Base-by-base conservation (phyloP, 2,113 vertebrate genomes). In the Scolopax mira region DNA sequence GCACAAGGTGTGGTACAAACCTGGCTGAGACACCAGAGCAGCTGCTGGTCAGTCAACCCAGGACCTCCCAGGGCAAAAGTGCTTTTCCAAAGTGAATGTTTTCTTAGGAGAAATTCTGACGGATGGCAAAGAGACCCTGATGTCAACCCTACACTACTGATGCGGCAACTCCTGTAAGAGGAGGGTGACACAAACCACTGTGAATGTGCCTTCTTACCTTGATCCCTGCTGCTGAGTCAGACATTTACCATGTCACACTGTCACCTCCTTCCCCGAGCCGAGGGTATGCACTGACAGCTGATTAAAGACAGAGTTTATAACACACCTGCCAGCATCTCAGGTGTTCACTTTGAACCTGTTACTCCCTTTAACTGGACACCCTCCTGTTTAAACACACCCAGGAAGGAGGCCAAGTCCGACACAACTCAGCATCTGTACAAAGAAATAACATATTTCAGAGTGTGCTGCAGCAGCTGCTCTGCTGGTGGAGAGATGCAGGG, bases 1-100 rank as follows among this genome's bases (percentile, higher is more conserved):
- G 67, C 39, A 37, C 0, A 0, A 51, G 39, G 37, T 39, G 27
- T 0, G 8, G 54, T 6, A 46, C 49, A 67, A 55, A 85, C 15
- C 64, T 3, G 27, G 24, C 52, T 39, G 62, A 52, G 48, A 48
- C 2, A 8, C 39, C 44, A 21, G 10, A 46, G 73, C 44, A 57
- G 67, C 64, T 42, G 72, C 54, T 67, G 28, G 62, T n/a, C 79
- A 41, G 79, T 1, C 65, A 84, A 4, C 13, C 28, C 78, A 61
- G 58, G 39, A n/a, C 25, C 58, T 62, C 46, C 48, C 28, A 52
- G 39, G 64, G 46, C 9, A 14, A 52, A 70, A 54, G 13, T 0
- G 3, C 58, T 28, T n/a, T 73, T 30, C 57, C 62, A 44, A 48
- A 51, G 25, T 1, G 2, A 62, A 39, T 0, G 0, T 28, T 65